Base-by-base conservation (phyloP, 2,888 invertebrate genomes). In the Heterodera filipjevi region DNA sequence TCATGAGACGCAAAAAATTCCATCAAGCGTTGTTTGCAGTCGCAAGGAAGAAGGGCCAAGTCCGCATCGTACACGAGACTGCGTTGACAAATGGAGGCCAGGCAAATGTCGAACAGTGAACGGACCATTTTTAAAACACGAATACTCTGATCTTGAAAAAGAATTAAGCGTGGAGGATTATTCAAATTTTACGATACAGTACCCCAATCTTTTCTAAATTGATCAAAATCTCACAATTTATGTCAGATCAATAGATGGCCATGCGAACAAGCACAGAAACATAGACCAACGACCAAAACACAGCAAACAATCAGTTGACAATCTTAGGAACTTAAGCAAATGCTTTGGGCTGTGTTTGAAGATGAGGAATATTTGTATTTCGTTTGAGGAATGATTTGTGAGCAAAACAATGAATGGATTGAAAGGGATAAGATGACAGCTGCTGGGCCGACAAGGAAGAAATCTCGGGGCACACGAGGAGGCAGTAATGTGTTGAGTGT, bases 1-100 rank as follows among this genome's bases (percentile, higher is more conserved):
- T 87, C 86, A 82, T 88, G 88, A 66, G 87, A 88, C 53, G 85
- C 82, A 77, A 88, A 86, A 76, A 85, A 87, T 74, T 88, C 86
- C 27, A 88, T 75, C 14, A 88, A 77, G 33, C 82, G 79, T 78
- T 87, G 85, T 68, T 87, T 84, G 77, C 87, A 86, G 75, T 86
- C 84, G 39, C 81, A 83, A 22, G 87, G 86, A 77, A 88, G 82
- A 68, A 82, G 79, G 19, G 84, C 83, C 66, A 88, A 77, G 66
- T 86, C 84, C 27, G 80, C 82, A 66, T 75, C 75, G 33, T 64
- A 75, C 68, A 77, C 82, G 30, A 85, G 76, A 70, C 81, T 66
- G 46, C 85, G 83, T 68, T 86, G 85, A 77, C 86, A 86, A 12
- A 87, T 81, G 14, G 83, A 82, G 68, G 86, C 83, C 14, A 87